Conservation (phyloP, 2,888 invertebrate species). For the Auanema sp. region DNA sequence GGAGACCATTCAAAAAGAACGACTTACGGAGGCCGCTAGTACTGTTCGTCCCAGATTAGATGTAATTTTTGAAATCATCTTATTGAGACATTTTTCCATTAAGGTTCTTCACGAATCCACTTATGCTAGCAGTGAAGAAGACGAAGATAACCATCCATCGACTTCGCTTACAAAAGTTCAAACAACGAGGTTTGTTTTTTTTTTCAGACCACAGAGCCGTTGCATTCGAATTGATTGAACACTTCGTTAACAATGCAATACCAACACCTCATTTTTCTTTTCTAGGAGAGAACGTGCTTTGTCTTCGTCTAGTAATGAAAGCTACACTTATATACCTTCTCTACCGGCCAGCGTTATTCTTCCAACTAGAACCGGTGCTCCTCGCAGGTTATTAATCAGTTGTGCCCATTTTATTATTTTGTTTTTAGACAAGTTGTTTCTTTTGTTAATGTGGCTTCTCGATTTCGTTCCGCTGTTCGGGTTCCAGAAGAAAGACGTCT, state of each 20-base stretch:
- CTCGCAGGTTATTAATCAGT: constrained; percentile 10
- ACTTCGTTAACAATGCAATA: no score
- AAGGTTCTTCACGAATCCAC: constrained; percentile 31
- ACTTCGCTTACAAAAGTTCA: no score
- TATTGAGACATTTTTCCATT: background rate
- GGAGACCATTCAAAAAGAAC: constrained; percentile 28
- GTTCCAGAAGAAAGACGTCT: constrained; percentile 1
- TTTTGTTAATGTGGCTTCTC: constrained; percentile 21
- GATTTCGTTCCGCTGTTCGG: constrained; percentile 19
- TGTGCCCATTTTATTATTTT: background rate
- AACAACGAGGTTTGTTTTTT: no score
- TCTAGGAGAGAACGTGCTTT: constrained; percentile 35
- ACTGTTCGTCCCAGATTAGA: constrained; percentile 6
- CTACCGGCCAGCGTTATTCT: constrained; percentile 44
- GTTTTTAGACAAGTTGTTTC: constrained; percentile 14
- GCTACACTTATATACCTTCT: constrained; percentile 48
- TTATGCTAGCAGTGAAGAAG: constrained; percentile 40
- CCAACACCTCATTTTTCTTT: constrained; percentile 4
- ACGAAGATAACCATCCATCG: constrained; percentile 17
- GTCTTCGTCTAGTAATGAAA: constrained; percentile 39
- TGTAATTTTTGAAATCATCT: background rate
- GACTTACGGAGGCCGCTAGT: background rate
- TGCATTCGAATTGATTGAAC: no score
- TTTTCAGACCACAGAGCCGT: no score
- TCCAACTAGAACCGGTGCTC: constrained; percentile 27